phyloP scores from a whole-genome alignment of 2,888 invertebrate genomes.

The Agriopis aurantiaria region DNA sequence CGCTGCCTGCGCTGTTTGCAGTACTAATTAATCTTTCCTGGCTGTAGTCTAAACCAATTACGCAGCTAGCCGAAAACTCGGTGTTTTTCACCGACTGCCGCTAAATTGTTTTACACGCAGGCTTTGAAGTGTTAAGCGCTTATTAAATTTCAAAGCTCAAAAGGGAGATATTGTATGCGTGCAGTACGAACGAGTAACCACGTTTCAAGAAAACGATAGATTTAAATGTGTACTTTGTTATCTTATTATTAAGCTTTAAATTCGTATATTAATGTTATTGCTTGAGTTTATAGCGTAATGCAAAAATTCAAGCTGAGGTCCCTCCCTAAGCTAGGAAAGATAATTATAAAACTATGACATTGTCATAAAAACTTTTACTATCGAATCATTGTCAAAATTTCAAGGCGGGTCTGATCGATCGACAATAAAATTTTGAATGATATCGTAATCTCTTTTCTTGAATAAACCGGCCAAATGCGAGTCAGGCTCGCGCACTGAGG shows the following conservation, averaged over 20 bases:
- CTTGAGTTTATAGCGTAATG: neutral
- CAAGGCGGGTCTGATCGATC: no score
- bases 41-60: constrained; percentile 80
- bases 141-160: constrained; percentile 81
- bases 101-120: constrained; percentile 81
- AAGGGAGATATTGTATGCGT: constrained; percentile 73
- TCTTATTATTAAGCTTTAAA: constrained; percentile 24
- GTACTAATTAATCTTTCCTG: constrained; percentile 82
- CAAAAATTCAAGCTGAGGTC: no score
- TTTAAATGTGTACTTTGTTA: constrained; percentile 38
- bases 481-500: no score
- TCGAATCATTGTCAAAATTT: no score
- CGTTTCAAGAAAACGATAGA: constrained; percentile 17
- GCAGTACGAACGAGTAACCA: constrained; percentile 47
- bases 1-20: constrained; percentile 74
- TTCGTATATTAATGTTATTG: neutral
- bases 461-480: no score
- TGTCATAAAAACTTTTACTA: no score
- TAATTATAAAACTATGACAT: no score
- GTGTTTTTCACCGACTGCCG: constrained; percentile 78
- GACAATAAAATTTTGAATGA: no score
- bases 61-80: constrained; percentile 76
- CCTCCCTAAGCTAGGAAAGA: no score
- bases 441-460: no score
- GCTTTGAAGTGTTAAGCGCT: constrained; percentile 84